Evolutionary conservation across 2,113 vertebrate species (phyloP), one percentile per base, ranked within the genome.

Genomic region (Cettia cetti): DNA sequence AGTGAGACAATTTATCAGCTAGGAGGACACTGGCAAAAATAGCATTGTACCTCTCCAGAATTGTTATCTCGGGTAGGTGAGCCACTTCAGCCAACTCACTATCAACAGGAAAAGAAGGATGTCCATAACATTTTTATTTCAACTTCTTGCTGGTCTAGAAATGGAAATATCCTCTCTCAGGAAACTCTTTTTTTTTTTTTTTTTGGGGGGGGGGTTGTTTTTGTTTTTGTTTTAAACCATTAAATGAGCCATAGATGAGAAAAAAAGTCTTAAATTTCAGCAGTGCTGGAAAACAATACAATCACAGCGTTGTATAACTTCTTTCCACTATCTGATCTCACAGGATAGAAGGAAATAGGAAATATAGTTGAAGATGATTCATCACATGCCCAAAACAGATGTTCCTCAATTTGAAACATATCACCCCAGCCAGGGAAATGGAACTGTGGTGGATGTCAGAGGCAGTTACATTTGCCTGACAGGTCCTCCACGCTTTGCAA

Each of bases 391-490:
- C 2, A 0, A 93, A 92, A 84, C 82, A 96, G 85, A 93, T 95
- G 93, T 89, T 97, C 69, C 66, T 86, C 90, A 78, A 84, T 94
- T 92, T 86, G 88, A 92, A 89, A 78, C 5, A 3, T 78, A 71
- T 82, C 82, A 56, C 90, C 47, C 66, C 69, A 94, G 82, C 14
- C 82, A 87, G 77, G 76, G 76, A 94, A 87, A 95, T 30, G 90
- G 82, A 90, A 13, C 72, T 49, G 26, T 86, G 89, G 33, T 93
- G 70, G 68, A 64, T 93, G 93, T 92, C 95, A 94, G 83, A 88
- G 53, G 79, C 88, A 83, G 24, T 96, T 97, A 52, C 47, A 79
- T 87, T 92, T 91, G 59, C 91, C 94, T 95, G 91, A 94, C 84
- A 76, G 87, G 93, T 93, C 70, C 61, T 66, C 71, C 93, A 88